Evolutionary conservation across 2,797 vertebrate genomes (phyloP).

Genomic region (Parotocinclus haroldoi): DNA sequence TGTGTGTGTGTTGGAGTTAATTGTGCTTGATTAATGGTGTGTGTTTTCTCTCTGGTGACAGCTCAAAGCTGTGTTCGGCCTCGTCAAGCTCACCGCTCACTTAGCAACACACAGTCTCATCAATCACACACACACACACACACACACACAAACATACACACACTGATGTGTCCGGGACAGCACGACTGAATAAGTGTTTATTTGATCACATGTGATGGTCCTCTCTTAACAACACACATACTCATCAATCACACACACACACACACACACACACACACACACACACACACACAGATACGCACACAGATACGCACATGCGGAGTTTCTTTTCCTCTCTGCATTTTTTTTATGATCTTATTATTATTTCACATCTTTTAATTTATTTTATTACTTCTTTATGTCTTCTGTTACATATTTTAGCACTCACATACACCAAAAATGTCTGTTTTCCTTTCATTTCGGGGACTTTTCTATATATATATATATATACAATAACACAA

Average conservation of each 20-base stretch:
- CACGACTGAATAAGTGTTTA: constrained; percentile 99
- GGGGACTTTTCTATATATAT: too few relatives aligned
- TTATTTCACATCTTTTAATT: too few relatives aligned
- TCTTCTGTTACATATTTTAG: too few relatives aligned
- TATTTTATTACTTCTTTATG: too few relatives aligned
- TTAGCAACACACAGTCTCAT: constrained; percentile 49
- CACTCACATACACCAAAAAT: too few relatives aligned
- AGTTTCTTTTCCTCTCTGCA: neutral
- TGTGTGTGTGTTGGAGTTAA: constrained; percentile 69
- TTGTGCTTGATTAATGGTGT: constrained; percentile 99
- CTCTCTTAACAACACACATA: constrained; percentile 90
- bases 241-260: constrained; percentile 49
- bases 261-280: constrained; percentile 33
- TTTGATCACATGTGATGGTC: constrained; percentile 99
- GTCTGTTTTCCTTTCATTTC: too few relatives aligned
- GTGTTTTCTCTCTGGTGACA: constrained; percentile 96
- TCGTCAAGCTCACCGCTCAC: constrained; percentile 39
- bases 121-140: constrained; percentile 43
- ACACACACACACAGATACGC: constrained; percentile 20
- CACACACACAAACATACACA: constrained; percentile 27
- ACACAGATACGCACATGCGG: neutral
- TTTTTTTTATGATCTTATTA: neutral
- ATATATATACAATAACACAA: too few relatives aligned
- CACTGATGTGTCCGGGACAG: constrained; percentile 89
- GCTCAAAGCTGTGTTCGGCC: constrained; percentile 83